These are phyloP conservation scores for Drosophila ficusphila DNA, from an alignment of 1,140 invertebrate species.

Conservation along the genomic window DNA sequence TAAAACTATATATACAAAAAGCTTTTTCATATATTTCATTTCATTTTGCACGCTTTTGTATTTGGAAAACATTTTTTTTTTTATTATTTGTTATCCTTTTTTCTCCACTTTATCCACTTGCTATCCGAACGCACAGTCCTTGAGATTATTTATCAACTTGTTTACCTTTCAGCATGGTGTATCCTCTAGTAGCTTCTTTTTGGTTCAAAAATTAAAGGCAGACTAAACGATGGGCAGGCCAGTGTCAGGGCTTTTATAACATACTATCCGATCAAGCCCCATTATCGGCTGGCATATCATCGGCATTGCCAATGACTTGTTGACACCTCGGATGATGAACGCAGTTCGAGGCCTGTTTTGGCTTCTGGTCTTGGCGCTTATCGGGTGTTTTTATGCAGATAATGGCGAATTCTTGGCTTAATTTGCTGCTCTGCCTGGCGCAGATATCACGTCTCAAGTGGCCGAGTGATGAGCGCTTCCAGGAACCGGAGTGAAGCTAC, in stretches of 20 bases:
- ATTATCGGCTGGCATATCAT: conserved; percentile 59
- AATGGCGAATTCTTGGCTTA: conserved; percentile 36
- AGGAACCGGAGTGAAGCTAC: conserved; percentile 16
- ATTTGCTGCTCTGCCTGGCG: conserved; percentile 41
- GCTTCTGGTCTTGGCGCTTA: conserved; percentile 38
- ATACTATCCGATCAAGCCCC: conserved; percentile 28
- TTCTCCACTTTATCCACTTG: not conserved
- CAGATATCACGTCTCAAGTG: conserved; percentile 42
- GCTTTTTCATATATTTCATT: no score
- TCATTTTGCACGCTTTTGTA: no score
- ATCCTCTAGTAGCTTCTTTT: conserved; percentile 13
- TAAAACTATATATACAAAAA: no score
- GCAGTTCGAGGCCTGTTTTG: conserved; percentile 30
- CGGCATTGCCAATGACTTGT: conserved; percentile 40
- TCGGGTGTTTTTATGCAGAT: conserved; percentile 36
- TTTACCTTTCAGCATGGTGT: conserved; percentile 62
- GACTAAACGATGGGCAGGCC: conserved; percentile 46
- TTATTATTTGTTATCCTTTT: not conserved
- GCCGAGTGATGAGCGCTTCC: conserved; percentile 44
- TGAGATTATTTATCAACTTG: not conserved
- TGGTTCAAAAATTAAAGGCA: conserved; percentile 31
- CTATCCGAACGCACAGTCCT: not conserved
- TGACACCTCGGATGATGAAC: conserved; percentile 43
- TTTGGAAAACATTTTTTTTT: no score
- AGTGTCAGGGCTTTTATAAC: conserved; percentile 51